A percentile compares a stretch with the other conserved stretches of the same genome.
These are phyloP conservation scores for Microtus ochrogaster DNA, from an alignment of 2,113 vertebrate species.

Conservation along the genomic window DNA sequence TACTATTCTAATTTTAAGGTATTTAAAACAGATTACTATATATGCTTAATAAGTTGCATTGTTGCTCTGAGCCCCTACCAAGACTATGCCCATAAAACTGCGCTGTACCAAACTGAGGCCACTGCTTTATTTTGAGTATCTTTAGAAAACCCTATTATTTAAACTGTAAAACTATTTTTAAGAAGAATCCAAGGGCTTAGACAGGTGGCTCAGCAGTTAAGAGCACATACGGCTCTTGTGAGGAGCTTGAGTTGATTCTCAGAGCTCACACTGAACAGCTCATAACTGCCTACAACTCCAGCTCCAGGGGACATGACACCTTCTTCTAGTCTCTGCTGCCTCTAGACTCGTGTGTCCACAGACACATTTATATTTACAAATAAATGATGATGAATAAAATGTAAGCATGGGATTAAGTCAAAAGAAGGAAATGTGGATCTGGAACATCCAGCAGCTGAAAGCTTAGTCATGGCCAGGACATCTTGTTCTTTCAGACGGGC, in stretches of 20 bases:
- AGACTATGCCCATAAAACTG: background rate
- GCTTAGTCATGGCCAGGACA: background rate
- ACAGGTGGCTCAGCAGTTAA: background rate
- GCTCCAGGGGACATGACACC: background rate
- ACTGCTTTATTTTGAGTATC: background rate
- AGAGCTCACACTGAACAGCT: background rate
- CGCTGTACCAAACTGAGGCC: background rate
- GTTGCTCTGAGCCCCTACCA: background rate
- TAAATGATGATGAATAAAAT: background rate
- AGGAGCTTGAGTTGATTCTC: background rate
- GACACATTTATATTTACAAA: background rate
- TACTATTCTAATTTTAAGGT: background rate
- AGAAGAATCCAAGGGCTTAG: background rate
- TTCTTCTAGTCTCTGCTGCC: background rate
- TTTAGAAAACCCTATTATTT: background rate
- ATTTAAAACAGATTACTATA: background rate
- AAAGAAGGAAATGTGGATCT: background rate
- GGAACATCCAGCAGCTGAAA: background rate
- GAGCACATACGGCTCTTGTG: background rate
- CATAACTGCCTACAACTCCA: background rate
- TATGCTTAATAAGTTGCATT: background rate
- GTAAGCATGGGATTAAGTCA: background rate
- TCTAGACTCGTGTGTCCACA: background rate
- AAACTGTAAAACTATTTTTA: background rate
- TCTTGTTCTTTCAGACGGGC: background rate